Evolutionary conservation across 1,140 invertebrate species (phyloP).

Genomic region (Babylonia areolata): DNA sequence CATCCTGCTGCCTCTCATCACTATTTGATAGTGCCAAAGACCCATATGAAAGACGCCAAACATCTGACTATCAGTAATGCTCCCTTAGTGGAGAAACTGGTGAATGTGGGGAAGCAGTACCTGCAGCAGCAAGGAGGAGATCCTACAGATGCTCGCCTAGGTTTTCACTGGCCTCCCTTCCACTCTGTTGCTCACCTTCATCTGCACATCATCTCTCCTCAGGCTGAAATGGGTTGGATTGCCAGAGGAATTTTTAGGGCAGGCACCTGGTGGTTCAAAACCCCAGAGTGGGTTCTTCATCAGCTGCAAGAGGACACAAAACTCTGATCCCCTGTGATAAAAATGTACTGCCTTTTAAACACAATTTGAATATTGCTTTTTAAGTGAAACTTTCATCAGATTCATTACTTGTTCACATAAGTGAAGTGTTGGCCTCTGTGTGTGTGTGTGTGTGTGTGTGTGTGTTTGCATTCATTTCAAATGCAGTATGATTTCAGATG

Average conservation of each 20-base stretch:
- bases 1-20: slow-evolving; percentile 88
- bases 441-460: no score
- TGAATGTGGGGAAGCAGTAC: slow-evolving; percentile 79
- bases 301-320: slow-evolving; percentile 35
- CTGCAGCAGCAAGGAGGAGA: slow-evolving; percentile 76
- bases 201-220: slow-evolving; percentile 90
- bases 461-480: no score
- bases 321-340: no score
- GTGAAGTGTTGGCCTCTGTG: no score
- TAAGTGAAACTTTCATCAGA: no score
- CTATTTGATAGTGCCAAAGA: slow-evolving; percentile 86
- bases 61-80: slow-evolving; percentile 81
- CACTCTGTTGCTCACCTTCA: slow-evolving; percentile 89
- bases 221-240: slow-evolving; percentile 85
- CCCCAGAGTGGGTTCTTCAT: slow-evolving; percentile 77
- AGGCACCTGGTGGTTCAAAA: slow-evolving; percentile 89
- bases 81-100: slow-evolving; percentile 81
- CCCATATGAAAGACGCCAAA: slow-evolving; percentile 86
- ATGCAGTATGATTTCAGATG: no score
- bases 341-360: no score
- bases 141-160: slow-evolving; percentile 77
- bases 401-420: no score
- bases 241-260: slow-evolving; percentile 84
- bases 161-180: slow-evolving; percentile 95
- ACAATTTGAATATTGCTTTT: no score